Percentiles rank a stretch among this genome's conserved stretches.
phyloP scores from a whole-genome alignment of 2,797 vertebrate species.

The Gambelia wislizenii region DNA sequence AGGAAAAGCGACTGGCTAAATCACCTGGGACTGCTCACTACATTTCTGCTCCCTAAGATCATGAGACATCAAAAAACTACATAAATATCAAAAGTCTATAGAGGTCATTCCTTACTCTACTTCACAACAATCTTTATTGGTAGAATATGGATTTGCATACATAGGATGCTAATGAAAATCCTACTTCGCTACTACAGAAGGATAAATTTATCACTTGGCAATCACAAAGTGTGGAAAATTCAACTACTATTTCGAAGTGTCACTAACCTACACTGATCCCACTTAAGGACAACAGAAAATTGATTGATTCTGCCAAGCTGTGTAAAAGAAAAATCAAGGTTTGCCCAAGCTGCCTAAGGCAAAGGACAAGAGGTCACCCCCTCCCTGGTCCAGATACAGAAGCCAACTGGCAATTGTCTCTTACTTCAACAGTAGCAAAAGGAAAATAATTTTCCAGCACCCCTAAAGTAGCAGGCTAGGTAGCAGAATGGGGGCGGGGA shows the following conservation, averaged over 20 bases:
- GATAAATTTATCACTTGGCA: background rate
- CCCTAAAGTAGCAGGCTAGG: too few species aligned
- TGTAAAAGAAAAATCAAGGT: background rate
- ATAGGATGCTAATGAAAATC: background rate
- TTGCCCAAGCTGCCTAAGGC: too few species aligned
- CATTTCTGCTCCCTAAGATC: background rate
- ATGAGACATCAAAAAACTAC: background rate
- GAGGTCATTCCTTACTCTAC: background rate
- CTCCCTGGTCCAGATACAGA: too few species aligned
- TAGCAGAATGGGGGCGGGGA: too few species aligned
- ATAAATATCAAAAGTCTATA: background rate
- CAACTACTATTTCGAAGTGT: background rate
- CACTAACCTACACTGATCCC: background rate
- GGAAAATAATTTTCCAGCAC: too few species aligned
- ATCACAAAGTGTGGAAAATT: background rate
- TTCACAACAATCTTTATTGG: too few species aligned
- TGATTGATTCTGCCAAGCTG: background rate
- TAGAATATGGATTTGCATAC: background rate
- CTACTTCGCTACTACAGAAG: background rate
- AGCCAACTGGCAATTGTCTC: too few species aligned
- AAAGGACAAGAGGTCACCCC: too few species aligned
- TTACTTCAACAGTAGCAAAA: too few species aligned
- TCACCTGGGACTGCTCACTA: too few species aligned
- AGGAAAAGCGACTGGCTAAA: too few species aligned
- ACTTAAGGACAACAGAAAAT: background rate